These are phyloP conservation scores for Bungarus multicinctus DNA, from an alignment of 2,113 vertebrate genomes.

Conservation along the genomic window DNA sequence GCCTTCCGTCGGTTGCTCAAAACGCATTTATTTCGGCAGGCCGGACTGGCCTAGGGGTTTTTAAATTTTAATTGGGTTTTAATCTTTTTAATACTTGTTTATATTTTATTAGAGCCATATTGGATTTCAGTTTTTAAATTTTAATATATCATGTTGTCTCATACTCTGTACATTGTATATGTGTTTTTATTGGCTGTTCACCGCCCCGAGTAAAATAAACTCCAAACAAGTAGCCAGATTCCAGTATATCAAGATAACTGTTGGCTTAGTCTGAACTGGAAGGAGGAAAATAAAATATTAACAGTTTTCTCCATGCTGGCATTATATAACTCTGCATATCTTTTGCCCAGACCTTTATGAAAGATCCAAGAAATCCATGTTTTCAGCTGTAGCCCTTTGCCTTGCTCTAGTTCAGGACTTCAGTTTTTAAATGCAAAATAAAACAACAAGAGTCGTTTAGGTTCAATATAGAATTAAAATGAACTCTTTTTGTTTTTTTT, in stretches of 20 bases:
- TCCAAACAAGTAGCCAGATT: neutral
- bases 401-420: neutral
- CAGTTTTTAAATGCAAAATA: neutral
- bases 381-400: neutral
- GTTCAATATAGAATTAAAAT: neutral
- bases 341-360: constrained; percentile 12
- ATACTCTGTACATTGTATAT: too few species aligned
- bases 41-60: too few species aligned
- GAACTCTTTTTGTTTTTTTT: neutral
- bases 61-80: too few species aligned
- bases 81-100: too few species aligned
- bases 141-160: too few species aligned
- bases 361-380: neutral
- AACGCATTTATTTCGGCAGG: too few species aligned
- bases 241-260: neutral
- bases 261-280: neutral
- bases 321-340: neutral
- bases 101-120: too few species aligned
- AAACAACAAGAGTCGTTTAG: neutral
- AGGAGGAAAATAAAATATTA: neutral
- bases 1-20: too few species aligned
- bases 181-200: too few species aligned
- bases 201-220: too few species aligned
- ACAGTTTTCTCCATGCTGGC: neutral
- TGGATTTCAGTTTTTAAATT: too few species aligned